Base-by-base conservation (phyloP, 2,888 invertebrate genomes). In the Troides oblongomaculatus region DNA sequence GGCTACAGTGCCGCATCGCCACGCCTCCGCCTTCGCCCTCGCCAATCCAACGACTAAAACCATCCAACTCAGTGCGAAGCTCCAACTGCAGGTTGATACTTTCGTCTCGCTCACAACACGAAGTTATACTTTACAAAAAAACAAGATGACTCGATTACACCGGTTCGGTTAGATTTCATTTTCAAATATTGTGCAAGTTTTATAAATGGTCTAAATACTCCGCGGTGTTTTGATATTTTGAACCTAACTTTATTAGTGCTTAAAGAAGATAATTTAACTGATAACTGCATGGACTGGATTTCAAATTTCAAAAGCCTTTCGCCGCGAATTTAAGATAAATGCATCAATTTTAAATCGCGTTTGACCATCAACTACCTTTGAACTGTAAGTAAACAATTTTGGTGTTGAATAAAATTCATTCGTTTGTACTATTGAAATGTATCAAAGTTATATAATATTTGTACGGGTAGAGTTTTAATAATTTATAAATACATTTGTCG, bases 1-100 rank as follows among this genome's bases (percentile, higher is more conserved):
- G 84, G 82, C 81, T 75, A 76, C 78, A 78, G 81, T 78, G 79
- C 80, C 80, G 86, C 82, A 84, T 77, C 77, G 84, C 86, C 88
- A 87, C 90, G 90, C 90, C 91, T 85, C 76, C 82, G 78, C 76
- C 74, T 71, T 64, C 58, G 65, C 72, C 72, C 74, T 78, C 75
- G 72, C 91, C 89, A 91, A 91, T 89, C 75, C 73, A 73, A 67
- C 70, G 73, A 68, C 73, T 68, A 67, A 74, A 68, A 72, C 72
- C 72, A 73, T 73, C 72, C 76, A 80, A 79, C 77, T 78, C 75
- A 79, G 77, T 78, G 82, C 76, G 70, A 75, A 77, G 75, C 77
- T 73, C 70, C 74, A 78, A 79, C 77, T 72, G 74, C 70, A 71
- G 70, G 62, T 64, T 43, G 63, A 70, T 77, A 72, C 70, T 72